phyloP scores from a whole-genome alignment of 2,113 vertebrate species.

The Solea senegalensis region DNA sequence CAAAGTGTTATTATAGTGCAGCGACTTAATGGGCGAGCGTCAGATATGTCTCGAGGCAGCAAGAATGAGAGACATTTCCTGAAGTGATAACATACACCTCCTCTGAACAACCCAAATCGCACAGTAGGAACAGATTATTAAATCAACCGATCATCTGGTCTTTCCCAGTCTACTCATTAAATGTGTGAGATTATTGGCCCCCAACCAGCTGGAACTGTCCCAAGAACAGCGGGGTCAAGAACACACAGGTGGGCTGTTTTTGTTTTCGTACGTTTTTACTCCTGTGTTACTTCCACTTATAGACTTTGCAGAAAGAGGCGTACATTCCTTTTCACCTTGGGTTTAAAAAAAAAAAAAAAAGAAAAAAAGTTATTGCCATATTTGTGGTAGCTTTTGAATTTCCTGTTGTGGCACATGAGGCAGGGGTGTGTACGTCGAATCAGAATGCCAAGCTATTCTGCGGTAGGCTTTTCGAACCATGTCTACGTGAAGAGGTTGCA shows the following conservation, averaged over 20 bases:
- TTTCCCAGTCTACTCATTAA: slow-evolving; percentile 51
- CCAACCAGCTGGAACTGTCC: slow-evolving; percentile 49
- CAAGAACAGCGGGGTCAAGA: slow-evolving; percentile 37
- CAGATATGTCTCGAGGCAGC: slow-evolving; percentile 6
- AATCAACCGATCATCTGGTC: slow-evolving; percentile 48
- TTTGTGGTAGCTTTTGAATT: slow-evolving; percentile 28
- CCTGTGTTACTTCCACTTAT: slow-evolving; percentile 15
- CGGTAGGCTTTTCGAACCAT: slow-evolving; percentile 14
- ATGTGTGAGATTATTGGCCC: slow-evolving; percentile 31
- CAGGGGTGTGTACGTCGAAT: slow-evolving; percentile 18
- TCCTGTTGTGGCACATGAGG: slow-evolving; percentile 26
- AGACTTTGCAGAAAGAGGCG: slow-evolving; percentile 3
- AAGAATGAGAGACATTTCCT: slow-evolving; percentile 24
- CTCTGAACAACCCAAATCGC: slow-evolving; percentile 27
- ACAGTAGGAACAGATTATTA: slow-evolving; percentile 49
- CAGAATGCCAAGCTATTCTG: slow-evolving; percentile 39
- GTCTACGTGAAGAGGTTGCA: slow-evolving; percentile 8
- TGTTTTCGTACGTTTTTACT: slow-evolving; percentile 8
- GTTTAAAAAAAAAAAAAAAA: slow-evolving; percentile 18
- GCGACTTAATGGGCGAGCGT: slow-evolving; percentile 11
- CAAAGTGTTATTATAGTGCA: slow-evolving; percentile 29
- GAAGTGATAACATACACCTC: slow-evolving; percentile 18
- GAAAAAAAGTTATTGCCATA: slow-evolving; percentile 41
- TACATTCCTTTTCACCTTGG: slow-evolving; percentile 26
- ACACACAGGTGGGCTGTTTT: slow-evolving; percentile 39